These are phyloP conservation scores for Aradophagus sp. DNA, from an alignment of 1,140 invertebrate genomes.

Conservation along the genomic window DNA sequence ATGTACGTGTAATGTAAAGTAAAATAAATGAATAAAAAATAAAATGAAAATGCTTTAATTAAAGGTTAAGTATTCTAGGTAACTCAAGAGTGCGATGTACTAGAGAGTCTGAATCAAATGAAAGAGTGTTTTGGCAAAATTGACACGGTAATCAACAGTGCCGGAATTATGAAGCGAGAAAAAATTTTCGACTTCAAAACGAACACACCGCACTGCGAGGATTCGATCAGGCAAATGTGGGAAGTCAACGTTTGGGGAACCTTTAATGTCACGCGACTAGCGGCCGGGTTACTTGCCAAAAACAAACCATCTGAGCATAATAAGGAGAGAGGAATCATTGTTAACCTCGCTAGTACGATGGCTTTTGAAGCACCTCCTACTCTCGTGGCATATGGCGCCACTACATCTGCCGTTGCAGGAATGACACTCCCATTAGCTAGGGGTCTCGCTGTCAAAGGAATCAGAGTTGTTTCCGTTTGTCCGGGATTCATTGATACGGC, in stretches of 20 bases:
- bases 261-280: conserved; percentile 57
- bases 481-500: conserved; percentile 52
- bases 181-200: conserved; percentile 52
- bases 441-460: conserved; percentile 49
- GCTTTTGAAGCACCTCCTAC: conserved; percentile 36
- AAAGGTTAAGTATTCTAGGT: conserved; percentile 40
- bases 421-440: conserved; percentile 61
- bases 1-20: conserved; percentile 46
- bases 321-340: conserved; percentile 57
- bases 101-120: conserved; percentile 36
- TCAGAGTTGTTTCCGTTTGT: conserved; percentile 49
- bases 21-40: no score
- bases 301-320: conserved; percentile 57
- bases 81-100: conserved; percentile 47
- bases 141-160: conserved; percentile 55
- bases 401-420: conserved; percentile 49
- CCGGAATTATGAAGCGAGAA: conserved; percentile 24
- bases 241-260: conserved; percentile 57
- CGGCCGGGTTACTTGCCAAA: conserved; percentile 43
- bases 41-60: not conserved
- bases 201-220: conserved; percentile 32
- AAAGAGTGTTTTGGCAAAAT: conserved; percentile 58
- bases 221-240: conserved; percentile 36
- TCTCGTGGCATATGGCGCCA: conserved; percentile 48
- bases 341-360: conserved; percentile 55